Base-by-base conservation (phyloP, 2,888 invertebrate genomes). In the Andrena chrysosceles region DNA sequence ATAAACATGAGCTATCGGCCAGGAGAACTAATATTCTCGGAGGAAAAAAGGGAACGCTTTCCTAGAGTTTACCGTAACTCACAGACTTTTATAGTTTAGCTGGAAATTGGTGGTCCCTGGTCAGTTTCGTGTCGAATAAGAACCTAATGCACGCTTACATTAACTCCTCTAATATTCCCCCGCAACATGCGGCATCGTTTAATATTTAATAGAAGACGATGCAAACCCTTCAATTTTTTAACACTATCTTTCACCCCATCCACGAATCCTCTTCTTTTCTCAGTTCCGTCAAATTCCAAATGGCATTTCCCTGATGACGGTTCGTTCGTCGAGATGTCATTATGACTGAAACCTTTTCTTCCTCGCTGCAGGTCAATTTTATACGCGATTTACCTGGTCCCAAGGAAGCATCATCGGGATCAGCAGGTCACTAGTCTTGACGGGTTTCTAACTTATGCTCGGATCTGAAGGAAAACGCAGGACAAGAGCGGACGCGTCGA, bases 51-150 rank as follows among this genome's bases (percentile, higher is more conserved):
- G 59, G 72, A 72, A 79, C 67, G 84, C 77, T 85, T 86, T 85
- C 78, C 81, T 66, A 83, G 78, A 81, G 85, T 85, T 81, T 62
- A 87, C 85, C 88, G 84, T 88, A 90, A 90, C 87, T 90, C 89
- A 87, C 68, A 54, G 68, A 82, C 76, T 87, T 90, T 91, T 89
- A 91, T 91, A 88, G 91, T 89, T 90, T 86, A 42, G 86, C 84
- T 85, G 84, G 89, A 88, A 90, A 81, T 77, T 67, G 70, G 64
- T 62, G 83, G 42, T 33, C 31, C 59, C 66, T 23, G 26, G 31
- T 48, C 67, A 52, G 48, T 68, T 77, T 73, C 79, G 62, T 56
- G 63, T 64, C 54, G 48, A 59, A 16, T 35, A 8, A 6, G n/a
- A 29, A 60, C 31, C 31, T 59, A 26, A 20, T 31, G 70, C 20